A percentile compares a stretch with the other conserved stretches of the same genome.
These are phyloP conservation scores for Corvus hawaiiensis DNA, from an alignment of 2,113 vertebrate genomes.

Conservation along the genomic window DNA sequence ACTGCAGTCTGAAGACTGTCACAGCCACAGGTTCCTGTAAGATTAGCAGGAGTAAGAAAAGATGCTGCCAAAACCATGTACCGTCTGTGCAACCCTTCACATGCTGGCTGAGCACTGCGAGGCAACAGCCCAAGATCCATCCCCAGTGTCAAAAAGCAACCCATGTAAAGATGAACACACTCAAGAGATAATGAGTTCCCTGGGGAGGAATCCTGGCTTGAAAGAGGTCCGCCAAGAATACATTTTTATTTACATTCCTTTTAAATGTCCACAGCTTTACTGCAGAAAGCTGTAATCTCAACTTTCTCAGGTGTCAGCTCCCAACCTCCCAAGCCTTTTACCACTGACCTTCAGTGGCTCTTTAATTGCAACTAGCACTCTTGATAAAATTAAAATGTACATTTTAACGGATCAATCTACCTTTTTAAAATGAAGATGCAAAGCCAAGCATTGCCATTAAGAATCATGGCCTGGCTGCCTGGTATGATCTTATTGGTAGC, in stretches of 20 bases:
- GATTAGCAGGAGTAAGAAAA: neutral
- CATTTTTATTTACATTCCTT: slow-evolving; percentile 36
- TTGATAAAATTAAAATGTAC: slow-evolving; percentile 35
- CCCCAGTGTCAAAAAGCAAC: neutral
- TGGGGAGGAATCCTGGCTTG: neutral
- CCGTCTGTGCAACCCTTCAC: neutral
- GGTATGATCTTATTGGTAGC: neutral
- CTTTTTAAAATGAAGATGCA: slow-evolving; percentile 19
- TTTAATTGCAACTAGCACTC: neutral
- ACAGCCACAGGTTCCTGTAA: neutral
- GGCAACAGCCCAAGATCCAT: neutral
- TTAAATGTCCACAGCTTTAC: neutral
- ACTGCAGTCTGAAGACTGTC: neutral
- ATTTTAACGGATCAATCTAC: slow-evolving; percentile 5
- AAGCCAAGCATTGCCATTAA: neutral
- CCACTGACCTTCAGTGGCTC: slow-evolving; percentile 14
- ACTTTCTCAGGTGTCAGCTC: neutral
- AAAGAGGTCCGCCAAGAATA: neutral
- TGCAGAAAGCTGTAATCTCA: neutral
- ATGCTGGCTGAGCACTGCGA: neutral
- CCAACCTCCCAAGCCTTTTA: neutral
- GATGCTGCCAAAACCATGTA: neutral
- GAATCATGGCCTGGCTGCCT: neutral
- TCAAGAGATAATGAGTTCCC: slow-evolving; percentile 39
- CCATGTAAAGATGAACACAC: neutral